phyloP scores from a whole-genome alignment of 2,797 vertebrate genomes.

The Atherinosoma microstoma region DNA sequence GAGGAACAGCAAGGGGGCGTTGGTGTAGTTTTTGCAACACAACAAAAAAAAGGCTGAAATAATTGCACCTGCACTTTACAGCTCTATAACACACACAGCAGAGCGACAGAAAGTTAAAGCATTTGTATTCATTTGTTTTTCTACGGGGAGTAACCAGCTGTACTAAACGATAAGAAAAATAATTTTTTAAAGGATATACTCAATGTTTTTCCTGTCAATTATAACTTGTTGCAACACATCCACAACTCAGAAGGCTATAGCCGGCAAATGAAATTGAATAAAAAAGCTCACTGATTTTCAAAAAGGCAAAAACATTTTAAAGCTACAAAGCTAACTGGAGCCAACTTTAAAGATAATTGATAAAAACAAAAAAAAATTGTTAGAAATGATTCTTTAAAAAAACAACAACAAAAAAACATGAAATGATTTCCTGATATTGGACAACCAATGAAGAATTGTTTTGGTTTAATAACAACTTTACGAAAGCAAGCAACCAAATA shows the following conservation, averaged over 20 bases:
- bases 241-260: background rate
- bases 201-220: conserved; percentile 32
- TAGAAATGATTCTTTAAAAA: background rate
- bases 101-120: conserved; percentile 1
- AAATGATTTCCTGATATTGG: too few relatives aligned
- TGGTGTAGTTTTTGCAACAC: conserved; percentile 32
- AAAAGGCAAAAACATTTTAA: background rate
- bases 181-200: conserved; percentile 5
- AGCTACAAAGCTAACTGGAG: background rate
- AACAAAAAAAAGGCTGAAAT: conserved; percentile 50
- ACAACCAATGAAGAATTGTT: too few relatives aligned
- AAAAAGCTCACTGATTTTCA: background rate
- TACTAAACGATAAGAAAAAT: conserved; percentile 5
- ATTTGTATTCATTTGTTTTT: conserved; percentile 19
- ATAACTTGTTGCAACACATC: conserved; percentile 5
- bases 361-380: background rate
- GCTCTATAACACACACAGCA: conserved; percentile 13
- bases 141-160: conserved; percentile 3
- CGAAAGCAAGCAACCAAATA: too few relatives aligned
- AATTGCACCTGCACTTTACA: conserved; percentile 54
- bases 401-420: too few relatives aligned
- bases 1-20: conserved; percentile 6
- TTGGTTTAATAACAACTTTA: too few relatives aligned
- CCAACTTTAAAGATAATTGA: background rate
- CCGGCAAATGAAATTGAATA: background rate